Conservation (phyloP, 2,797 vertebrate genomes). For the Ambastaia sidthimunki region DNA sequence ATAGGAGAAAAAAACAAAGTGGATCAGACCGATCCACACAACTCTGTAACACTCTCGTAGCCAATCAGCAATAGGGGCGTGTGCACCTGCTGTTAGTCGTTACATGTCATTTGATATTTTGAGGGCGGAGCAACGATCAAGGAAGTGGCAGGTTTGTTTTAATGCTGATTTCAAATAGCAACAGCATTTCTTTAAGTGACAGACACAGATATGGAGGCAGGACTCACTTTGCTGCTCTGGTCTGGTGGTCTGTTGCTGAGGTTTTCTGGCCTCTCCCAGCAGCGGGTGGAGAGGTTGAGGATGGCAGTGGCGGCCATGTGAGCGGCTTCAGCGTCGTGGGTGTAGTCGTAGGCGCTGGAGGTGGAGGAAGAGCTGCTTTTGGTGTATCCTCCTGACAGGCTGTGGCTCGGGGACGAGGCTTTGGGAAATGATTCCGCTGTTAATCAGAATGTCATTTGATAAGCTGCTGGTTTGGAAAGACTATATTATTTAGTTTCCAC, state of each 20-base stretch:
- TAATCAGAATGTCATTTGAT: not conserved
- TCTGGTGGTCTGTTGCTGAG: slow-evolving; percentile 88
- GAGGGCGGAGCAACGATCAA: too few relatives aligned
- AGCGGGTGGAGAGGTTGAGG: slow-evolving; percentile 97
- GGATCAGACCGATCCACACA: too few relatives aligned
- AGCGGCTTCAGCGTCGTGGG: slow-evolving; percentile 94
- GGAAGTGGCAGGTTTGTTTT: too few relatives aligned
- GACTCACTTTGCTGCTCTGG: slow-evolving; percentile 77
- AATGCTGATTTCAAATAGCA: too few relatives aligned
- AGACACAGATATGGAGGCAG: not conserved
- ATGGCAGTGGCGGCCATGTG: slow-evolving; percentile 99
- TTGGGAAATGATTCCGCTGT: slow-evolving; percentile 81
- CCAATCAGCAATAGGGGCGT: too few relatives aligned
- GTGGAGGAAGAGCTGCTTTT: slow-evolving; percentile 84
- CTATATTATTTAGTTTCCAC: not conserved
- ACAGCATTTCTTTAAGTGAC: not conserved
- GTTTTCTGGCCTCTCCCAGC: slow-evolving; percentile 97
- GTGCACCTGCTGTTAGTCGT: too few relatives aligned
- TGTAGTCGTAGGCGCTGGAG: slow-evolving; percentile 92
- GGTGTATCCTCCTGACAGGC: slow-evolving; percentile 82
- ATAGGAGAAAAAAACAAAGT: too few relatives aligned
- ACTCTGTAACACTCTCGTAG: too few relatives aligned
- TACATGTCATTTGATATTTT: too few relatives aligned
- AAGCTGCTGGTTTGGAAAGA: not conserved
- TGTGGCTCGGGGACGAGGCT: slow-evolving; percentile 86